Evolutionary conservation across 1,140 invertebrate species (phyloP), one percentile per base, ranked within the genome.

Genomic region (Belonocnema kinseyi): DNA sequence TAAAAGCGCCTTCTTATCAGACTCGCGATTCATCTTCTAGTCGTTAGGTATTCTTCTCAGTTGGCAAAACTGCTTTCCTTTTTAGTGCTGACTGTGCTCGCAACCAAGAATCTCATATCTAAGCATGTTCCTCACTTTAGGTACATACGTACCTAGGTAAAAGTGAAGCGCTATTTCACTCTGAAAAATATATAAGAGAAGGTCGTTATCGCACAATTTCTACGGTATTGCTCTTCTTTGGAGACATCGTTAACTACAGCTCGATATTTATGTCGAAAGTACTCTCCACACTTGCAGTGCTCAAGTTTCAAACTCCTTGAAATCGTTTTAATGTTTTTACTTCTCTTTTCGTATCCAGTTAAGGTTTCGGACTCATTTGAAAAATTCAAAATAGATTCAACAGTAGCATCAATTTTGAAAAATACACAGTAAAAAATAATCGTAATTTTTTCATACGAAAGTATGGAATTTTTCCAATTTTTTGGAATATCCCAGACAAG

Each of bases 41-140:
- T 40, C 61, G 26, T 66, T 66, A 40, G 13, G 61, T 66, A 66
- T 66, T 66, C 61, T 66, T 66, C 58, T 2, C 58, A 40, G 61
- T 66, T 66, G 26, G 33, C 61, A 66, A 40, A 66, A 40, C 13
- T 40, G 33, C 13, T 46, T 40, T n/a, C 61, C 26, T 66, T 66
- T 66, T 46, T 66, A 19, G 17, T 54, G 17, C 53, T 66, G 26
- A 40, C 26, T 26, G 21, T n/a, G 40, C 33, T 66, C 26, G 14
- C 61, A n/a, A n/a, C 58, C 21, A 14, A 66, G 58, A 66, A 21
- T 66, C 26, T 40, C 26, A 66, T 66, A 66, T 40, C 61, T 66
- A 40, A 66, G 16, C 33, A 8, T 16, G 26, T 66, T 66, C 26
- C 14, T 40, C 61, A 66, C 33, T 58, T 46, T 10, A 46, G 40